These are phyloP conservation scores for Aradus depressus DNA, from an alignment of 2,888 invertebrate species.

Conservation along the genomic window DNA sequence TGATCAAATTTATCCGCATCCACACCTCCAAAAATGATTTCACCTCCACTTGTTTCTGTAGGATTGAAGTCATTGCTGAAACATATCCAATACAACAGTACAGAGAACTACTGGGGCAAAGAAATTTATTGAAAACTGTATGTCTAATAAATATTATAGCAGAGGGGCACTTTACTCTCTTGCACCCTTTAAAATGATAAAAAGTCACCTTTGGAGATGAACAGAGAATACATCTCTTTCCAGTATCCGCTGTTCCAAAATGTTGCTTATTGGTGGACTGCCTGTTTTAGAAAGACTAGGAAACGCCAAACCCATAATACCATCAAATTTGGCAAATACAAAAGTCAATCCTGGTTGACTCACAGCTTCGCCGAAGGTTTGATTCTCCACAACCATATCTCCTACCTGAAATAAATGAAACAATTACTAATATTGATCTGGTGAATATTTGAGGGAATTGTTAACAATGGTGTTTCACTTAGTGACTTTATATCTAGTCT, in stretches of 20 bases:
- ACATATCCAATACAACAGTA: too few species aligned
- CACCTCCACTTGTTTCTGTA: slow-evolving; percentile 74
- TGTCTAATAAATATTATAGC: too few species aligned
- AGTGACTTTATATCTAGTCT: too few species aligned
- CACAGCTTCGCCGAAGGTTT: slow-evolving; percentile 93
- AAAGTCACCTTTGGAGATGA: slow-evolving; percentile 62
- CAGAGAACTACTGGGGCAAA: too few species aligned
- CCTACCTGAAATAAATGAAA: slow-evolving; percentile 51
- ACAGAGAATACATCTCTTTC: slow-evolving; percentile 79
- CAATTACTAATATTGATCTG: background rate
- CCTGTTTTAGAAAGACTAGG: slow-evolving; percentile 80
- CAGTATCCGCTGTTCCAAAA: slow-evolving; percentile 69
- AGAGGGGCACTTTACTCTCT: too few species aligned
- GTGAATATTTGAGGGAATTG: too few species aligned
- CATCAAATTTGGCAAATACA: slow-evolving; percentile 97
- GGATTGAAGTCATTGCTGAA: too few species aligned
- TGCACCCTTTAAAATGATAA: background rate
- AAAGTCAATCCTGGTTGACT: slow-evolving; percentile 94
- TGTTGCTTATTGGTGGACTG: slow-evolving; percentile 80
- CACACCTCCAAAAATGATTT: slow-evolving; percentile 87
- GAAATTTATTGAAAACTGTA: too few species aligned
- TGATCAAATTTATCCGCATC: slow-evolving; percentile 82
- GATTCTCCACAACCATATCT: slow-evolving; percentile 55
- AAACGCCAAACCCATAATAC: slow-evolving; percentile 92
- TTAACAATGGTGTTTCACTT: too few species aligned